These are phyloP conservation scores for Eueremaeus valkanovi DNA, from an alignment of 2,888 invertebrate genomes.

Conservation along the genomic window DNA sequence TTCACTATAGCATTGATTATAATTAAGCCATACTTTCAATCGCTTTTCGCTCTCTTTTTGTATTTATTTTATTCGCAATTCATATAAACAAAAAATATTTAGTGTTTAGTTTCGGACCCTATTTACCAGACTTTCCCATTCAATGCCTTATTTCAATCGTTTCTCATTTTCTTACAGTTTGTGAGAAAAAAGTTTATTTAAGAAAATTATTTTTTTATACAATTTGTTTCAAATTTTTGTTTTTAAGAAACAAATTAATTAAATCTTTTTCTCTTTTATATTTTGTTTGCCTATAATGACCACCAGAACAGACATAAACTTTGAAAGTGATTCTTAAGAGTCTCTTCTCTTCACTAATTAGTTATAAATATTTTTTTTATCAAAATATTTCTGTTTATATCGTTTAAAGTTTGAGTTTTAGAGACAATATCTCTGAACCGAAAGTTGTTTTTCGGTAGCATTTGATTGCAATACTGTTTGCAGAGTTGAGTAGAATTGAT, in stretches of 20 bases:
- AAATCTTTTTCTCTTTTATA: not conserved
- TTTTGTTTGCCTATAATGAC: not conserved
- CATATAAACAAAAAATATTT: slow-evolving; percentile 10
- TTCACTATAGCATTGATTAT: no score
- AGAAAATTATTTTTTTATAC: no score
- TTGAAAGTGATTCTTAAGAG: not conserved
- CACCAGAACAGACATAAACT: not conserved
- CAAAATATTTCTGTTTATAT: not conserved
- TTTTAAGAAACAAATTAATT: not conserved
- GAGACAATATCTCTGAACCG: not conserved
- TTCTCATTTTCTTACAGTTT: no score
- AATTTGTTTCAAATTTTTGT: no score
- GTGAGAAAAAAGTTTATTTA: no score
- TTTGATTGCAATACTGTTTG: slow-evolving; percentile 11
- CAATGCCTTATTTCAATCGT: no score
- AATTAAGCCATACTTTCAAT: no score
- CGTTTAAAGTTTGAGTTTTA: not conserved
- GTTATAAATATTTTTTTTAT: slow-evolving; percentile 5
- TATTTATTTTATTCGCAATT: not conserved
- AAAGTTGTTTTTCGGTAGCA: slow-evolving; percentile 23
- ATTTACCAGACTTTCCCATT: no score
- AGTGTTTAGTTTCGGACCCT: not conserved
- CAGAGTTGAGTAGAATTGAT: no score
- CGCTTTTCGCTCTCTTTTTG: not conserved
- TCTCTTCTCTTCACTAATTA: slow-evolving; percentile 9